Conservation (phyloP, 2,113 vertebrate species). For the Acrocephalus arundinaceus region DNA sequence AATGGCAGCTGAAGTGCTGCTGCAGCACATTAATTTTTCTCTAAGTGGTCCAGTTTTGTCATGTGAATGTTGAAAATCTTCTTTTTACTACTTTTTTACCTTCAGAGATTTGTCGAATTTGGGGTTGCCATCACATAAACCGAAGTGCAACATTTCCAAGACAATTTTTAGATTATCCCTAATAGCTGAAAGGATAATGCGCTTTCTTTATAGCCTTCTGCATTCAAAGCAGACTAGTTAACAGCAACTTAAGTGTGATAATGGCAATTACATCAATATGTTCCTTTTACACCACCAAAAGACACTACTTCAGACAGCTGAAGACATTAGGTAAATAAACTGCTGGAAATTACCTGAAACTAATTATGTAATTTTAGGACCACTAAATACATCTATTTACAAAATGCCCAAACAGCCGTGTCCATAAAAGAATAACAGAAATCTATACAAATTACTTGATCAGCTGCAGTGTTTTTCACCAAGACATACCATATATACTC, state of each 20-base stretch:
- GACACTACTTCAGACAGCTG: slow-evolving; percentile 54
- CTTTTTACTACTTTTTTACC: slow-evolving; percentile 30
- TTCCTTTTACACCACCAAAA: slow-evolving; percentile 57
- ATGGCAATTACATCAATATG: slow-evolving; percentile 69
- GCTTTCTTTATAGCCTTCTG: slow-evolving; percentile 59
- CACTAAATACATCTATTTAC: slow-evolving; percentile 45
- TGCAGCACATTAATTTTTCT: slow-evolving; percentile 74
- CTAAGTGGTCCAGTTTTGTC: slow-evolving; percentile 74
- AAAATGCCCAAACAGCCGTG: slow-evolving; percentile 10
- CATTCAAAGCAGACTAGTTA: slow-evolving; percentile 72
- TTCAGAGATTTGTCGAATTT: slow-evolving; percentile 60
- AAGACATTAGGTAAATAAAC: slow-evolving; percentile 64
- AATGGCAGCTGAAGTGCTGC: slow-evolving; percentile 79
- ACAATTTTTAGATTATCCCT: slow-evolving; percentile 69
- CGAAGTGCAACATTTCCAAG: slow-evolving; percentile 54
- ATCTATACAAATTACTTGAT: slow-evolving; percentile 14
- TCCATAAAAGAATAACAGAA: slow-evolving; percentile 26
- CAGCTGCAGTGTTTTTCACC: neutral
- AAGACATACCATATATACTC: neutral
- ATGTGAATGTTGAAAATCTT: slow-evolving; percentile 63
- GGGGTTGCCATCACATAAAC: slow-evolving; percentile 37
- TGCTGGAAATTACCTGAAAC: slow-evolving; percentile 54
- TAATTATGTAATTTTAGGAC: slow-evolving; percentile 50
- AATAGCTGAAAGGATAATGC: slow-evolving; percentile 66
- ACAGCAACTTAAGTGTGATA: slow-evolving; percentile 73